phyloP scores from a whole-genome alignment of 2,888 invertebrate species.

The Volucella inflata region DNA sequence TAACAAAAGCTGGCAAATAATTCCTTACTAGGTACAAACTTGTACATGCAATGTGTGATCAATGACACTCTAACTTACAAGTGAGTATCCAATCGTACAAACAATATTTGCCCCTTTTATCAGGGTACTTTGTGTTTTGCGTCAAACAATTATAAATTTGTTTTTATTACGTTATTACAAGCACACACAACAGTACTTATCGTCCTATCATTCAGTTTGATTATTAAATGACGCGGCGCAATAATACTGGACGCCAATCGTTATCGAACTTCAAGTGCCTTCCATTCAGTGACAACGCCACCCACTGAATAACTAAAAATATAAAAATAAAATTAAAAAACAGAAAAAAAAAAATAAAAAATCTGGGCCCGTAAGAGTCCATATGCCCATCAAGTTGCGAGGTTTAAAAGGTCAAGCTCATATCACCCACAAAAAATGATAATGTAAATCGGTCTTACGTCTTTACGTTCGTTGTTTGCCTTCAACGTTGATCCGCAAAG shows the following conservation, averaged over 20 bases:
- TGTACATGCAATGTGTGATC: slow-evolving; percentile 32
- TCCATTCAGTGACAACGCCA: slow-evolving; percentile 35
- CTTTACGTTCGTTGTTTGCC: slow-evolving; percentile 32
- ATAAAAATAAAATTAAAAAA: slow-evolving; percentile 4
- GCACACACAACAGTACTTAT: slow-evolving; percentile 40
- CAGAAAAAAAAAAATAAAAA: slow-evolving; percentile 3
- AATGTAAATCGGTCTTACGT: slow-evolving; percentile 11
- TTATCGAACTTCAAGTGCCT: slow-evolving; percentile 45
- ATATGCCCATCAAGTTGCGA: slow-evolving; percentile 33
- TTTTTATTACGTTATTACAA: slow-evolving; percentile 46
- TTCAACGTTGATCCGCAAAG: slow-evolving; percentile 7
- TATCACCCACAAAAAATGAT: slow-evolving; percentile 54
- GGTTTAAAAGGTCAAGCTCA: slow-evolving; percentile 68
- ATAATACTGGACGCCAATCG: slow-evolving; percentile 27
- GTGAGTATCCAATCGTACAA: neutral
- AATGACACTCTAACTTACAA: slow-evolving; percentile 24
- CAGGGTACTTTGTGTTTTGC: slow-evolving; percentile 56
- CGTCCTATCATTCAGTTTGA: slow-evolving; percentile 42
- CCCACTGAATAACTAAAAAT: slow-evolving; percentile 49
- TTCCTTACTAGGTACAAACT: neutral
- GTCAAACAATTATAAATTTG: slow-evolving; percentile 60
- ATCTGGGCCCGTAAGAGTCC: slow-evolving; percentile 41
- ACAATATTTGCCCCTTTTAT: slow-evolving; percentile 26
- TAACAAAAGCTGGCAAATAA: neutral
- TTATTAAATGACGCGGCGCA: slow-evolving; percentile 43